Evolutionary conservation across 2,888 invertebrate species (phyloP).

Genomic region (Pseudanteris insignis): DNA sequence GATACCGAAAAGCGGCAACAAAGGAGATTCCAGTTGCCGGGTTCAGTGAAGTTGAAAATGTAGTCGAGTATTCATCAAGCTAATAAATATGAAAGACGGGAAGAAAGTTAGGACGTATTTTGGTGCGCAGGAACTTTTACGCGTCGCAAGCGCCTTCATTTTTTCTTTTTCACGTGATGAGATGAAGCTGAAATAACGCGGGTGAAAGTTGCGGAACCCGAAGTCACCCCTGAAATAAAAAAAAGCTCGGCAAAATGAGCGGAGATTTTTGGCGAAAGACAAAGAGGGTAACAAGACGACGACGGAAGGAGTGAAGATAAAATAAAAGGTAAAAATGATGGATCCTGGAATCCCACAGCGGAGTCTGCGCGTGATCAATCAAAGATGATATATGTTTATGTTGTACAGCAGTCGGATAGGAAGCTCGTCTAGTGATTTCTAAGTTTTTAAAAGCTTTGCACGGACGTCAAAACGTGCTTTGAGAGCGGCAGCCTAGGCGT

Average conservation of each 20-base stretch:
- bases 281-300: constrained; percentile 9
- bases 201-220: constrained; percentile 29
- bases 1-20: constrained; percentile 30
- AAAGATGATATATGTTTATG: constrained; percentile 41
- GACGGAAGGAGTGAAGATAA: too few relatives aligned
- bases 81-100: constrained; percentile 43
- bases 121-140: constrained; percentile 29
- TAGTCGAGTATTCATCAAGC: constrained; percentile 38
- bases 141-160: constrained; percentile 22
- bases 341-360: constrained; percentile 34
- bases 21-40: constrained; percentile 30
- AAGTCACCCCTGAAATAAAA: constrained; percentile 22
- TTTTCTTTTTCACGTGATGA: constrained; percentile 34
- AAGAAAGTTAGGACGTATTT: constrained; percentile 41
- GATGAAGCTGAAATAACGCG: constrained; percentile 38
- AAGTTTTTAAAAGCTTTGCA: constrained; percentile 43
- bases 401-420: constrained; percentile 27
- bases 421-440: constrained; percentile 37
- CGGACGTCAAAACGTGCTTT: constrained; percentile 37
- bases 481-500: constrained; percentile 24
- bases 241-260: constrained; percentile 28
- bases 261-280: constrained; percentile 32
- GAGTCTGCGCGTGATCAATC: constrained; percentile 38
- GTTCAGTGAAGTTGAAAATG: constrained; percentile 36
- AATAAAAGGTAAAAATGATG: constrained; percentile 1